A percentile compares a stretch with the other conserved stretches of the same genome.
These are phyloP conservation scores for Bombyx mori DNA, from an alignment of 1,140 invertebrate genomes.

Conservation along the genomic window DNA sequence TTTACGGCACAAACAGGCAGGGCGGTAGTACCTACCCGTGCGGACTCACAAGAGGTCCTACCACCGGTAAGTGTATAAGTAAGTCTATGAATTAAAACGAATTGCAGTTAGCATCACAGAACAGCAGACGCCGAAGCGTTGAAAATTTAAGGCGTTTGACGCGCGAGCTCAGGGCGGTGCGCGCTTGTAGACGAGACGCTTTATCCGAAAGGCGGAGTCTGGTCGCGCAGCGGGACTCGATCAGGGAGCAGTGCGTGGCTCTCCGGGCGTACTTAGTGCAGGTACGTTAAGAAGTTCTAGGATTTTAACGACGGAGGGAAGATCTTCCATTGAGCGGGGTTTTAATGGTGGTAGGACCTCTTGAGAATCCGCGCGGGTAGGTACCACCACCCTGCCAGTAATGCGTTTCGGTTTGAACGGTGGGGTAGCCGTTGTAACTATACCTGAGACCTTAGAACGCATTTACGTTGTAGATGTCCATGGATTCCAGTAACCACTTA, in stretches of 20 bases:
- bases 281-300: conserved; percentile 17
- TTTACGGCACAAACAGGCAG: no score
- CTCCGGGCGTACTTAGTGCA: conserved; percentile 29
- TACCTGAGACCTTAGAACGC: no score
- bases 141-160: conserved; percentile 46
- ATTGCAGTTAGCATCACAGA: conserved; percentile 52
- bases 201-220: conserved; percentile 30
- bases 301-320: neutral
- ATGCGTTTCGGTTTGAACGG: no score
- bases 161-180: conserved; percentile 39
- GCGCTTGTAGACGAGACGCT: conserved; percentile 39
- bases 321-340: neutral
- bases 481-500: neutral
- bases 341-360: no score
- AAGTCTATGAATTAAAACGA: neutral
- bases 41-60: no score
- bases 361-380: no score
- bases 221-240: conserved; percentile 19
- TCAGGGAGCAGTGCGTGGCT: conserved; percentile 21
- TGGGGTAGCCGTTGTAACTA: no score
- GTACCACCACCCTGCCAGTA: no score
- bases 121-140: conserved; percentile 47
- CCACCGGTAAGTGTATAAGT: no score
- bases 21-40: no score
- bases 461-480: no score